Evolutionary conservation across 2,888 invertebrate species (phyloP), one percentile per base, ranked within the genome.

Genomic region (Saturnia japonica): DNA sequence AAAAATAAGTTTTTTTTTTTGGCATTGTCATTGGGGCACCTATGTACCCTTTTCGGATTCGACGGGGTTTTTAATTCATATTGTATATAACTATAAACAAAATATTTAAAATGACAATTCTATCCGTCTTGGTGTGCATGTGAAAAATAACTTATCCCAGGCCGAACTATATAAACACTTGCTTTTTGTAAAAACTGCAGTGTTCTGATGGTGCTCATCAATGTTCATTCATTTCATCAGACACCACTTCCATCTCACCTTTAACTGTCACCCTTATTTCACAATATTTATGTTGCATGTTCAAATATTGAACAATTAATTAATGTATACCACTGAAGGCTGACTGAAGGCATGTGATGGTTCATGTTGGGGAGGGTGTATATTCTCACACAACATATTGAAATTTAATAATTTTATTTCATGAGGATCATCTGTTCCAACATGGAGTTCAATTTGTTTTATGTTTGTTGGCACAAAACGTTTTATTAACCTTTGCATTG

Each of bases 181-280:
- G 57, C 57, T 60, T 60, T 60, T 28, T 60, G 25, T 60, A 60
- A 28, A 60, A 60, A 60, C 57, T 60, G 57, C 57, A 28, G 57
- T 60, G 57, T 60, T 60, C 57, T 28, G 57, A 60, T 60, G 57
- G 28, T 60, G 57, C 57, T 60, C 57, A 60, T 60, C 14, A 25
- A 60, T 60, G 28, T 28, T 28, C 28, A 60, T 60, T 25, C 14
- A 28, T 60, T 60, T 28, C 57, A 60, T 60, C 25, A 60, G 11
- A 28, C 28, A 60, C 3, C 11, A 22, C 9, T 22, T 6, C 25
- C 25, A 60, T 60, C 2, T 28, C 14, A 28, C 12, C 14, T 60
- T 11, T 60, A 60, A 60, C 14, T 60, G 57, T 25, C 28, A 60
- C 57, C 16, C 47, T 28, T 28, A 60, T 60, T 60, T 60, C 25